Conservation (phyloP, 2,888 invertebrate genomes). For the Ommatoiulus sabulosus region DNA sequence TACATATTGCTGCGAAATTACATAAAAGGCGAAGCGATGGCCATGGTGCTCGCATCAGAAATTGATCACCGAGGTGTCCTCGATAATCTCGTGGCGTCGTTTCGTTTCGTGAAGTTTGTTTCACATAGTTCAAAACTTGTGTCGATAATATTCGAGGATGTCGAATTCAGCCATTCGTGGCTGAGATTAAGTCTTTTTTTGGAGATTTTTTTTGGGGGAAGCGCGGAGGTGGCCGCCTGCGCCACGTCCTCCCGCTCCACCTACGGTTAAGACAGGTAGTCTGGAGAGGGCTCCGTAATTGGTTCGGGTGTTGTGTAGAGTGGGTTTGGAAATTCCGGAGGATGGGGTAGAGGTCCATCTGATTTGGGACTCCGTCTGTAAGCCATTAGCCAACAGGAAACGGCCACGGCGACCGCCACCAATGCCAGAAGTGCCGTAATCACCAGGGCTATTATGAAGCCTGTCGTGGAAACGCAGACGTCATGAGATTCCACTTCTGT, state of each 20-base stretch:
- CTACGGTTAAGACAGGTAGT: slow-evolving; percentile 72
- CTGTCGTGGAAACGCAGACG: slow-evolving; percentile 94
- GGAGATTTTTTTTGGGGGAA: not conserved
- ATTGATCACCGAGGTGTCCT: too few relatives aligned
- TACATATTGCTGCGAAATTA: too few relatives aligned
- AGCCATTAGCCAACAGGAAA: slow-evolving; percentile 95
- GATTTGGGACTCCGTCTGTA: slow-evolving; percentile 88
- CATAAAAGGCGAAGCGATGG: not conserved
- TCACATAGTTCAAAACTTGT: not conserved
- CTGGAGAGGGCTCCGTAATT: slow-evolving; percentile 84
- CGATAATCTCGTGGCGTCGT: too few relatives aligned
- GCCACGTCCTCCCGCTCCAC: not conserved
- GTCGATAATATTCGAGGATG: not conserved
- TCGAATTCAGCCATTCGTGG: not conserved
- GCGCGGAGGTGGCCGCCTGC: not conserved
- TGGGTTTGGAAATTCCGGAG: slow-evolving; percentile 95
- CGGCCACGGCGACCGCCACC: slow-evolving; percentile 93
- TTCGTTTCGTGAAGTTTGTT: not conserved
- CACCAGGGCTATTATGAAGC: slow-evolving; percentile 90
- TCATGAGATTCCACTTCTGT: slow-evolving; percentile 73
- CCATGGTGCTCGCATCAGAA: not conserved
- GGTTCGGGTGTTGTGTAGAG: slow-evolving; percentile 86
- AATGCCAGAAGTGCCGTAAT: slow-evolving; percentile 91
- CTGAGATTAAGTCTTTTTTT: not conserved
- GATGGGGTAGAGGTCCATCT: slow-evolving; percentile 91